Conservation (phyloP, 2,797 vertebrate species). For the Siniperca scherzeri region DNA sequence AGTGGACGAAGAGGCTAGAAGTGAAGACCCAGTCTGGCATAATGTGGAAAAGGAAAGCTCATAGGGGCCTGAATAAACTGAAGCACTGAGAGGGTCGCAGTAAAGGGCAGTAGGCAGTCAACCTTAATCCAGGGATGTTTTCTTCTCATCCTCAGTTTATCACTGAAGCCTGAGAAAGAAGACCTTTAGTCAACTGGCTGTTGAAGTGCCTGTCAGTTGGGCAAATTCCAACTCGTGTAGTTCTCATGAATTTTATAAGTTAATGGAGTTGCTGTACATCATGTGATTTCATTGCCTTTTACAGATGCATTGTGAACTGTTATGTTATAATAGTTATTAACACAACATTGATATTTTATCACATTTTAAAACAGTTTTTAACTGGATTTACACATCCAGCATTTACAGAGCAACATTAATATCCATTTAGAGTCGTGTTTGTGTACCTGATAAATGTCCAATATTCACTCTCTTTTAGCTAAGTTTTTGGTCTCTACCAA, state of each 20-base stretch:
- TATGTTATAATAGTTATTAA: background rate
- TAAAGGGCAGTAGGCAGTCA: slow-evolving; percentile 50
- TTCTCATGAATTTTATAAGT: slow-evolving; percentile 9
- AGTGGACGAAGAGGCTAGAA: slow-evolving; percentile 27
- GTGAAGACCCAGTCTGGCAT: slow-evolving; percentile 40
- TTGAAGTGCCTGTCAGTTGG: slow-evolving; percentile 24
- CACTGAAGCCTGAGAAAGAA: slow-evolving; percentile 45
- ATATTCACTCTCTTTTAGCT: background rate
- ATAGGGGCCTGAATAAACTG: slow-evolving; percentile 54
- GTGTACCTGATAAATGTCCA: background rate
- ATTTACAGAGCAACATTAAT: background rate
- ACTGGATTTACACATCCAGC: background rate
- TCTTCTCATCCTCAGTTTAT: slow-evolving; percentile 56
- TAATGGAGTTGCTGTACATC: background rate
- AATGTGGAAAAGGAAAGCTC: slow-evolving; percentile 56
- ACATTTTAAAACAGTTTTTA: background rate
- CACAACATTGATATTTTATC: background rate
- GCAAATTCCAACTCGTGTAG: background rate
- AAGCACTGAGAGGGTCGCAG: slow-evolving; percentile 42
- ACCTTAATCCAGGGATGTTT: slow-evolving; percentile 57
- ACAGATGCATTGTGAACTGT: background rate
- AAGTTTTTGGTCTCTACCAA: background rate
- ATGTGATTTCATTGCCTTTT: background rate
- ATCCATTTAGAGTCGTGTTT: background rate
- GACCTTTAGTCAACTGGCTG: slow-evolving; percentile 38